Evolutionary conservation across 2,888 invertebrate genomes (phyloP).

Genomic region (Atrina japonica): DNA sequence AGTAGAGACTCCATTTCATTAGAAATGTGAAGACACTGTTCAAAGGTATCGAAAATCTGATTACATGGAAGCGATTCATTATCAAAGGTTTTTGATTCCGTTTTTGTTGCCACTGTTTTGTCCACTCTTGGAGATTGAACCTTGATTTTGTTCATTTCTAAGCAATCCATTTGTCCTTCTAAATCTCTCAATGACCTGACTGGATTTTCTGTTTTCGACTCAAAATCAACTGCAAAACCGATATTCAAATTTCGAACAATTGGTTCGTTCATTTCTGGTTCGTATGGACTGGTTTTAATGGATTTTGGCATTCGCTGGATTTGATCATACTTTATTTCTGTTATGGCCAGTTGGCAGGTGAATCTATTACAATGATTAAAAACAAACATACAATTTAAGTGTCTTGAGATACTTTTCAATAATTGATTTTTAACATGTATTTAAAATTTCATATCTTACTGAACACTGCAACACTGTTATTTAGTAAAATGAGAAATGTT

Average conservation of each 20-base stretch:
- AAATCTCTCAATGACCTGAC: constrained; percentile 32
- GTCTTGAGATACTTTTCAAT: too few relatives aligned
- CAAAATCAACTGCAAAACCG: constrained; percentile 71
- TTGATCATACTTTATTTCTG: constrained; percentile 82
- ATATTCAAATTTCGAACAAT: constrained; percentile 77
- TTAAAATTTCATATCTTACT: too few relatives aligned
- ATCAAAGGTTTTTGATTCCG: constrained; percentile 5
- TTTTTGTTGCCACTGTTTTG: constrained; percentile 10
- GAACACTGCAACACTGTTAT: too few relatives aligned
- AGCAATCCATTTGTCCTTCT: constrained; percentile 43
- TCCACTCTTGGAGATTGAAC: constrained; percentile 9
- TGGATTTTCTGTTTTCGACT: constrained; percentile 43
- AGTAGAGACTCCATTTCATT: constrained; percentile 74
- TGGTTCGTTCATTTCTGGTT: constrained; percentile 36
- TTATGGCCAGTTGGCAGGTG: constrained; percentile 86
- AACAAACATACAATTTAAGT: too few relatives aligned
- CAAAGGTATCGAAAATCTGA: constrained; percentile 70
- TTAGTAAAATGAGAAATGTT: too few relatives aligned
- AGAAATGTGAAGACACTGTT: constrained; percentile 69
- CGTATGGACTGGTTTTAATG: constrained; percentile 22
- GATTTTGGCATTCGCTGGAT: constrained; percentile 34
- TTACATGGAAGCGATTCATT: constrained; percentile 14
- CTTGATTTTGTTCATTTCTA: constrained; percentile 42
- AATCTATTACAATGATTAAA: too few relatives aligned
- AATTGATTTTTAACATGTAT: too few relatives aligned